Base-by-base conservation (phyloP, 2,113 vertebrate species). In the Ceuthmochares aereus region DNA sequence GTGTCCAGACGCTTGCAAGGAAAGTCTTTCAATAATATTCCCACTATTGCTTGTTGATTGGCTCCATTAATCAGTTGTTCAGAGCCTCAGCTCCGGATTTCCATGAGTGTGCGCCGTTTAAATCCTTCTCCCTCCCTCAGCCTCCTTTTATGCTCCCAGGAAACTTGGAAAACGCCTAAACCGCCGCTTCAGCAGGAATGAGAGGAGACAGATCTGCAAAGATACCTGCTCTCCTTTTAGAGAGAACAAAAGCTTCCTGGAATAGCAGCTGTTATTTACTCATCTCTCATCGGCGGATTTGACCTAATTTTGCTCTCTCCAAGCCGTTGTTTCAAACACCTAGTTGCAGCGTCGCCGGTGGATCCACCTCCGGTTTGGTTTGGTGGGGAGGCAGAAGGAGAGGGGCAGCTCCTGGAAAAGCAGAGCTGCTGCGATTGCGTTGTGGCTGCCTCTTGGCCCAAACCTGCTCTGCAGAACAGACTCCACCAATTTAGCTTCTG, bases 271-370 rank as follows among this genome's bases (percentile, higher is more conserved):
- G 67, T 89, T 95, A 93, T 95, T 89, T 81, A 91, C 95, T 96
- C 81, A 10, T 94, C 93, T 90, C 92, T 94, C 80, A 40, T 87
- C 95, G 84, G 92, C 78, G 87, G 81, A 86, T 95, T 70, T 96
- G 96, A 97, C 96, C 95, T 90, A 92, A 95, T 97, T 97, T 96
- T 81, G 72, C 72, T 63, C 87, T 95, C 67, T 45, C 68, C 18
- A 37, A 25, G 67, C 84, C 82, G 95, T 94, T 95, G 87, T 96
- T 97, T 96, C 90, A 30, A 90, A 86, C 89, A 94, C 92, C 93
- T 95, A 92, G 87, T 3, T 94, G 79, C 62, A 2, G 77, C 82
- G 32, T 59, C 23, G 7, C 95, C 62, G 1, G 72, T 4, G 0
- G 70, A 70, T 88, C 86, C 15, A 0, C 2, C 27, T 74, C 67